A percentile compares a stretch with the other conserved stretches of the same genome.
phyloP scores from a whole-genome alignment of 2,113 vertebrate genomes.

The Tamias sibiricus region DNA sequence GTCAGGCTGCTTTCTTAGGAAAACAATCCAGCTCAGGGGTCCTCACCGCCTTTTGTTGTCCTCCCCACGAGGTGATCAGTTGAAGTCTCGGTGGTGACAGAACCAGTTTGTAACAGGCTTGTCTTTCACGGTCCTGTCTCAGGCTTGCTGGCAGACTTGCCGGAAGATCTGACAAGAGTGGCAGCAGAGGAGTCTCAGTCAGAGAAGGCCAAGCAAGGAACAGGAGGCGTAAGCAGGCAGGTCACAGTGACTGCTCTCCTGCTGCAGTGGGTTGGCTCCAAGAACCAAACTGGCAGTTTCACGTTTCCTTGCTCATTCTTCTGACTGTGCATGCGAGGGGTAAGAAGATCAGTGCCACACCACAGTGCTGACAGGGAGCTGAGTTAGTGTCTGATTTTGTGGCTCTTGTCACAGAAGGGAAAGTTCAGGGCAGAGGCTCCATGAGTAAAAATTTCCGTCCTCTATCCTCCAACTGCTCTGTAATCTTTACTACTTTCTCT shows the following conservation, averaged over 20 bases:
- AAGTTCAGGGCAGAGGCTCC: conserved; percentile 44
- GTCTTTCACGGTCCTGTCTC: conserved; percentile 83
- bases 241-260: conserved; percentile 34
- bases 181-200: conserved; percentile 27
- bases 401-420: conserved; percentile 36
- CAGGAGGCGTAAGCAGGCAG: conserved; percentile 54
- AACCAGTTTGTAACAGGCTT: conserved; percentile 85
- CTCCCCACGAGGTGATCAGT: conserved; percentile 83
- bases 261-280: conserved; percentile 78
- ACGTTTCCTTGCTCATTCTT: conserved; percentile 84
- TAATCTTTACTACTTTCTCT: not conserved
- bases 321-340: conserved; percentile 86
- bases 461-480: not conserved
- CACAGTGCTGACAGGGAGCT: conserved; percentile 64
- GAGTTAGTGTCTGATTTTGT: conserved; percentile 26
- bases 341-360: conserved; percentile 85
- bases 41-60: conserved; percentile 78
- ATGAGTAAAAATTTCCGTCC: not conserved
- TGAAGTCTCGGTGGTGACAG: conserved; percentile 83
- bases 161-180: conserved; percentile 72
- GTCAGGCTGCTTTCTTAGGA: conserved; percentile 77
- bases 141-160: conserved; percentile 84
- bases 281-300: conserved; percentile 81
- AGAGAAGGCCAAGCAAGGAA: conserved; percentile 54
- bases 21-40: conserved; percentile 73